A percentile compares a stretch with the other conserved stretches of the same genome.
These are phyloP conservation scores for Charanyca ferruginea DNA, from an alignment of 2,888 invertebrate species.

Conservation along the genomic window DNA sequence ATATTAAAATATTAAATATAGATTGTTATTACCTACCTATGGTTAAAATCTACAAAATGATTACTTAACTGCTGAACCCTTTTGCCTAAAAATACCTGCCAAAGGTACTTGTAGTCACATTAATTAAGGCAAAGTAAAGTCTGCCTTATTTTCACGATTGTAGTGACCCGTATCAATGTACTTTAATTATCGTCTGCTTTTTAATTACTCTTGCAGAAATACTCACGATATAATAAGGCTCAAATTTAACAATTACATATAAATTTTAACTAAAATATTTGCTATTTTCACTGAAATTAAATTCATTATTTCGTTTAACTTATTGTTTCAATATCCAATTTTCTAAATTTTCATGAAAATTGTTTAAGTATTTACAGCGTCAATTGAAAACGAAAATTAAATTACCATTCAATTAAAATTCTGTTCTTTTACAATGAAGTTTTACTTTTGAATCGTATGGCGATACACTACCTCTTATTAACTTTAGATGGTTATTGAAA, in stretches of 20 bases:
- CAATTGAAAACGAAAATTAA: not conserved
- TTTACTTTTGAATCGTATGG: no score
- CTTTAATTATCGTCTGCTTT: constrained; percentile 26
- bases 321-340: constrained; percentile 38
- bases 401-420: not conserved
- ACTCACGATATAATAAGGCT: constrained; percentile 11
- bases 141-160: not conserved
- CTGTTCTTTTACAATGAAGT: not conserved
- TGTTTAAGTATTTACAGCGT: constrained; percentile 18
- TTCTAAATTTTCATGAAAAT: constrained; percentile 29
- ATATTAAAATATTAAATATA: no score
- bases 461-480: no score
- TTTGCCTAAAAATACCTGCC: no score
- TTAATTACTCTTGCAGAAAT: constrained; percentile 29
- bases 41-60: not conserved
- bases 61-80: not conserved
- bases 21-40: no score
- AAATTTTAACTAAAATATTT: constrained; percentile 50
- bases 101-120: no score
- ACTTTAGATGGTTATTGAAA: not conserved
- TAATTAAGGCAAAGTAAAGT: not conserved
- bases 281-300: constrained; percentile 40
- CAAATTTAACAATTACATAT: constrained; percentile 50
- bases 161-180: not conserved
- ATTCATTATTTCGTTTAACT: constrained; percentile 37